phyloP scores from a whole-genome alignment of 2,113 vertebrate species.

The Alosa alosa region DNA sequence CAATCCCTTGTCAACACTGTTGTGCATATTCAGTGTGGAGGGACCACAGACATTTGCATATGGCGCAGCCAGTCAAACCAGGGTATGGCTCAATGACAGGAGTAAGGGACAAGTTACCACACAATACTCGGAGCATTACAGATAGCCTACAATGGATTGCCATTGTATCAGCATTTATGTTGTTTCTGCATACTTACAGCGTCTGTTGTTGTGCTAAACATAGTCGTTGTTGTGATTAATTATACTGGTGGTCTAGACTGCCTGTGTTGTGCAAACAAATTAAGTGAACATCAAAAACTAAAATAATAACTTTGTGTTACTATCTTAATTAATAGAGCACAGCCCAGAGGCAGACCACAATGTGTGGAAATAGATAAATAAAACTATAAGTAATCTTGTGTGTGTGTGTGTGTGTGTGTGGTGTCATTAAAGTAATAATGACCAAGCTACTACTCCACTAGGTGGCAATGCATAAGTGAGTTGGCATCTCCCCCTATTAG shows the following conservation, averaged over 20 bases:
- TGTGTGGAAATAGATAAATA: neutral
- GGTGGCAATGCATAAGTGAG: constrained; percentile 45
- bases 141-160: neutral
- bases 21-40: constrained; percentile 23
- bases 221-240: neutral
- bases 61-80: constrained; percentile 12
- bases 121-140: neutral
- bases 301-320: neutral
- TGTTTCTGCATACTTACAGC: neutral
- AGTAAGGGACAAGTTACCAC: neutral
- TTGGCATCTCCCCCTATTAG: neutral
- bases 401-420: too few relatives aligned
- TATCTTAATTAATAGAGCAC: neutral
- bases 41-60: constrained; percentile 37
- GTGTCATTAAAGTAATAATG: neutral
- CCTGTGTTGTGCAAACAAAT: neutral
- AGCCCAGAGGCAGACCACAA: neutral
- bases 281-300: neutral
- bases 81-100: neutral
- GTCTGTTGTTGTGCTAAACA: neutral
- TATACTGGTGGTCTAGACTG: neutral
- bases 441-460: constrained; percentile 43
- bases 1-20: constrained; percentile 16
- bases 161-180: neutral
- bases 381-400: neutral